Evolutionary conservation across 2,113 vertebrate species (phyloP).

Genomic region (Hyaena hyaena): DNA sequence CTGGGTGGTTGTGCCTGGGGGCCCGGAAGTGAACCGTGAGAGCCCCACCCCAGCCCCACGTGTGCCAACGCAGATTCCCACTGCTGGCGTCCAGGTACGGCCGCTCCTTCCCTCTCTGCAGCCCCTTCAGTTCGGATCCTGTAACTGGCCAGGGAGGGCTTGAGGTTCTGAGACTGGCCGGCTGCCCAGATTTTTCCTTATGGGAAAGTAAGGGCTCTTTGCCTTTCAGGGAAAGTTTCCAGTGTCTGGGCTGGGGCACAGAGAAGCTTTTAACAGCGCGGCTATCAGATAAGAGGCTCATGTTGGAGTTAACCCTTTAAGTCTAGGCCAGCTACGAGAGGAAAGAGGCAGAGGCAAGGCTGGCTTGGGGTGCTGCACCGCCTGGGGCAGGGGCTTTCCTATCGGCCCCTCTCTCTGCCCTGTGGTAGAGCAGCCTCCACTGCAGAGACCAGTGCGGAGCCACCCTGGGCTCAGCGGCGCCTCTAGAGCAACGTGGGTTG

Average conservation of each 20-base stretch:
- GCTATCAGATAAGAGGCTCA: neutral
- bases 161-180: neutral
- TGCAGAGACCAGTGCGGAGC: neutral
- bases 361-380: neutral
- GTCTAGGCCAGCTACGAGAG: neutral
- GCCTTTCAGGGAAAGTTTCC: conserved; percentile 4
- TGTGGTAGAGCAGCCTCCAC: too few relatives aligned
- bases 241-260: neutral
- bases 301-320: neutral
- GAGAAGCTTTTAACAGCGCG: neutral
- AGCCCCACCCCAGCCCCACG: neutral
- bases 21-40: rapidly evolving
- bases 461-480: neutral
- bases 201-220: neutral
- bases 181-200: neutral
- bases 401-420: neutral
- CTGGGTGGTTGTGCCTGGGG: neutral
- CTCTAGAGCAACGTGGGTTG: rapidly evolving
- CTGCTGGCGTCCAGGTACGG: neutral
- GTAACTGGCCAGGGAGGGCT: too few relatives aligned
- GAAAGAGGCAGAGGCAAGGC: too few relatives aligned
- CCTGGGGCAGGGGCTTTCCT: neutral
- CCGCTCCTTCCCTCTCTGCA: neutral
- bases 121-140: too few relatives aligned
- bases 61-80: too few relatives aligned